phyloP scores from a whole-genome alignment of 2,888 invertebrate species.

The Amphimallon solstitiale region DNA sequence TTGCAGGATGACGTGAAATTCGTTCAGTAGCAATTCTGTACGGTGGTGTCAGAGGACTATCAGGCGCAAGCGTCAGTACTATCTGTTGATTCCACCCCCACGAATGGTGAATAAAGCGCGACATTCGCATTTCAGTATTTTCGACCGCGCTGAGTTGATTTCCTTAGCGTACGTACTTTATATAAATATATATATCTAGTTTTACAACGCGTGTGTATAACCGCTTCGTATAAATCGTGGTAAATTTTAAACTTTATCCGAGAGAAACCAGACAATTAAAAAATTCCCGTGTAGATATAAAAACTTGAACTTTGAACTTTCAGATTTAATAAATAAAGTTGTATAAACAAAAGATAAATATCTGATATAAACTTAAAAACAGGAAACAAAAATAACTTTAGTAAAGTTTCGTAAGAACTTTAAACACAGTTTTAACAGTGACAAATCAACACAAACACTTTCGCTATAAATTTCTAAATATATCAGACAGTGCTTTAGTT shows the following conservation, averaged over 20 bases:
- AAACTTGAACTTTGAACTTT: too few relatives aligned
- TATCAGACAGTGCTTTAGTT: not conserved
- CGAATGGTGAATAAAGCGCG: conserved; percentile 32
- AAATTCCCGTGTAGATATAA: too few relatives aligned
- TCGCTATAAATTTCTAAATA: not conserved
- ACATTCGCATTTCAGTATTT: conserved; percentile 40
- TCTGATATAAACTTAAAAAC: not conserved
- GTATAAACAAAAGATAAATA: not conserved
- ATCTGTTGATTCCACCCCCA: conserved; percentile 49
- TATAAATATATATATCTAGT: too few relatives aligned
- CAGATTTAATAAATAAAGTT: not conserved
- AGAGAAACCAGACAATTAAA: too few relatives aligned
- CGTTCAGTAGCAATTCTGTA: not conserved
- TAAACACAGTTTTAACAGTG: conserved; percentile 17
- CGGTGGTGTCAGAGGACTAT: not conserved
- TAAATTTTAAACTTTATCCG: not conserved
- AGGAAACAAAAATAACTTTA: conserved; percentile 14
- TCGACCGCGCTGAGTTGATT: conserved; percentile 29
- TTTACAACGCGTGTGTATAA: conserved; percentile 1
- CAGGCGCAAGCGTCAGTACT: conserved; percentile 43
- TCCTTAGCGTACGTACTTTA: not conserved
- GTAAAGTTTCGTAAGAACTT: conserved; percentile 9
- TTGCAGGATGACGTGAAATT: too few relatives aligned
- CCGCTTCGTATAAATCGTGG: too few relatives aligned
- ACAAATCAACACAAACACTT: too few relatives aligned